phyloP scores from a whole-genome alignment of 1,140 invertebrate species.

The Choristoneura fumiferana region DNA sequence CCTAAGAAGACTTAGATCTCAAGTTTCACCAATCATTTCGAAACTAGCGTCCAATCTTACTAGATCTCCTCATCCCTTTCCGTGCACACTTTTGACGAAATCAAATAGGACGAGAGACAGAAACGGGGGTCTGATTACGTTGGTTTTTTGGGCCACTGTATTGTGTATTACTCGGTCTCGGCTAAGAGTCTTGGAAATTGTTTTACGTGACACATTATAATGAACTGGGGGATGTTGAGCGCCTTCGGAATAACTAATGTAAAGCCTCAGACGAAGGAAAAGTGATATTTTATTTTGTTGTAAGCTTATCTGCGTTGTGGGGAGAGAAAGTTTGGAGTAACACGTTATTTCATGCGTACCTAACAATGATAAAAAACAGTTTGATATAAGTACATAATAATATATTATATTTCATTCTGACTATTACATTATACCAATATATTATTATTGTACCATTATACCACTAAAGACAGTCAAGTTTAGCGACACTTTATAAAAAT shows the following conservation, averaged over 20 bases:
- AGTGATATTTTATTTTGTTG: conserved; percentile 10
- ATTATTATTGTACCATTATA: too few relatives aligned
- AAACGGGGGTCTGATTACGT: background rate
- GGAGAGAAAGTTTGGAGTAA: background rate
- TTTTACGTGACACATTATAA: conserved; percentile 72
- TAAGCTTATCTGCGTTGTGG: background rate
- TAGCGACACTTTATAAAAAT: too few relatives aligned
- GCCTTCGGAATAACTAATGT: conserved; percentile 19
- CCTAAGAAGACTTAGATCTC: background rate
- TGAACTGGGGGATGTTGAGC: conserved; percentile 31
- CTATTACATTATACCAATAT: too few relatives aligned
- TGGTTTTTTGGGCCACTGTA: background rate
- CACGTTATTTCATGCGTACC: too few relatives aligned
- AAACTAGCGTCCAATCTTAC: background rate
- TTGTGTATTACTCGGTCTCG: conserved; percentile 6
- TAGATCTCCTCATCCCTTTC: background rate
- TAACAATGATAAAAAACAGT: too few relatives aligned
- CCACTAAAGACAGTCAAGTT: too few relatives aligned
- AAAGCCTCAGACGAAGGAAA: background rate
- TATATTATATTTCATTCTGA: too few relatives aligned
- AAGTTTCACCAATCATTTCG: conserved; percentile 9
- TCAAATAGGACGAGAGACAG: background rate
- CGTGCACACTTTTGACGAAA: background rate
- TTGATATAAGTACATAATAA: too few relatives aligned
- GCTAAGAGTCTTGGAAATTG: conserved; percentile 69